These are phyloP conservation scores for Agelastica alni DNA, from an alignment of 2,888 invertebrate genomes.

Conservation along the genomic window DNA sequence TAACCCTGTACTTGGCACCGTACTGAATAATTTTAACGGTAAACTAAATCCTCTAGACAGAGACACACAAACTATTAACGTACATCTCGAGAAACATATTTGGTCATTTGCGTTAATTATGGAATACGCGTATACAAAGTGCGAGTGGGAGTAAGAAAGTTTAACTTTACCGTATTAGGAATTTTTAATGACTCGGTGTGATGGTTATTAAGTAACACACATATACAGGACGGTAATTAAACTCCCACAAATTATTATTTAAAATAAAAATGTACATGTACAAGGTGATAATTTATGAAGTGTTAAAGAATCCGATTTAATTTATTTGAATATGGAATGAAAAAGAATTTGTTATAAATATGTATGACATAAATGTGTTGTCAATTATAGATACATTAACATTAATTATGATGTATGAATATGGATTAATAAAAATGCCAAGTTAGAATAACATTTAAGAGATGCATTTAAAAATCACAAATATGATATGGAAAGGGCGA, in stretches of 20 bases:
- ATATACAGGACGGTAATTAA: conserved; percentile 8
- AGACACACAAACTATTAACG: neutral
- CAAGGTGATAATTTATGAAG: conserved; percentile 10
- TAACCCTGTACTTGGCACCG: no score
- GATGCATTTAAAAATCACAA: no score
- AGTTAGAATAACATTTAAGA: no score
- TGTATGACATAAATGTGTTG: no score
- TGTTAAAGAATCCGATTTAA: neutral
- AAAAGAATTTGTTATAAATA: no score
- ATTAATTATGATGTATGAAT: no score
- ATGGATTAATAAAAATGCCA: no score
- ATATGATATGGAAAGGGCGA: no score
- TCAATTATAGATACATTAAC: no score
- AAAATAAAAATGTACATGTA: neutral
- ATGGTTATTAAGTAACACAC: conserved; percentile 9
- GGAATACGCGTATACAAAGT: conserved; percentile 9
- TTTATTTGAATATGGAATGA: no score
- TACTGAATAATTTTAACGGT: no score
- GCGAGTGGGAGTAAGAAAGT: conserved; percentile 14
- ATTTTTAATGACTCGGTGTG: neutral
- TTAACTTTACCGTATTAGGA: conserved; percentile 10
- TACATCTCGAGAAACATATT: neutral
- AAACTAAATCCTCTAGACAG: no score
- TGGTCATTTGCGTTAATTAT: conserved; percentile 7
- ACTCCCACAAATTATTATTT: conserved; percentile 14